A percentile compares a stretch with the other conserved stretches of the same genome.
Evolutionary conservation across 2,797 vertebrate species (phyloP).

Genomic region (Megalops cyprinoides): DNA sequence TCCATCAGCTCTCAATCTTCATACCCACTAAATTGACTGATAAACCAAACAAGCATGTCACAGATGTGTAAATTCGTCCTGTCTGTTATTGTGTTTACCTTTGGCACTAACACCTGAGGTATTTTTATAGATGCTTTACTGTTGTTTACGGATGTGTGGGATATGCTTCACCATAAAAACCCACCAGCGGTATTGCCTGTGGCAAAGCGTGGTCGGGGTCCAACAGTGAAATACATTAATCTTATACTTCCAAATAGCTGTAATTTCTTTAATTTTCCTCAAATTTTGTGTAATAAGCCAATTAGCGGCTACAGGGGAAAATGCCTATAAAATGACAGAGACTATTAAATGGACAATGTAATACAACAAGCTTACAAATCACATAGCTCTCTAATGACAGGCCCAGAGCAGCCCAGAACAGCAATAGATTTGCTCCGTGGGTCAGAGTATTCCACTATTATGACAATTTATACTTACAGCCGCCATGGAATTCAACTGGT

Average conservation of each 20-base stretch:
- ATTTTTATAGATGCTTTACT: slow-evolving; percentile 24
- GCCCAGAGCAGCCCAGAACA: not conserved
- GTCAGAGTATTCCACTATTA: slow-evolving; percentile 8
- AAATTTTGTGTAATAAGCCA: slow-evolving; percentile 27
- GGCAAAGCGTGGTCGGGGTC: slow-evolving; percentile 16
- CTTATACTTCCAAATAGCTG: slow-evolving; percentile 23
- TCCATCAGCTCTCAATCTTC: not conserved
- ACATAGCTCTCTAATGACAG: slow-evolving; percentile 22
- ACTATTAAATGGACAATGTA: slow-evolving; percentile 31
- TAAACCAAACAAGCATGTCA: not conserved
- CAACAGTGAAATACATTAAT: slow-evolving; percentile 26
- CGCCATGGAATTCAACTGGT: slow-evolving; percentile 98
- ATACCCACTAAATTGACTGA: not conserved
- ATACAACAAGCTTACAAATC: not conserved
- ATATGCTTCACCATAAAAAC: not conserved
- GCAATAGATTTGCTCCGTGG: not conserved
- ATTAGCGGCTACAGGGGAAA: slow-evolving; percentile 12
- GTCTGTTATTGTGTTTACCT: not conserved
- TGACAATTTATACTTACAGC: slow-evolving; percentile 82
- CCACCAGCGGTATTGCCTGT: slow-evolving; percentile 15
- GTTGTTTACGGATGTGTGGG: not conserved
- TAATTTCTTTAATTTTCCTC: slow-evolving; percentile 28
- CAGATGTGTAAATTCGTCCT: not conserved
- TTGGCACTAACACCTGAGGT: not conserved
- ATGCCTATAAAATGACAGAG: slow-evolving; percentile 27